These are phyloP conservation scores for Campylorhamphus procurvoides DNA, from an alignment of 2,113 vertebrate species.

Conservation along the genomic window DNA sequence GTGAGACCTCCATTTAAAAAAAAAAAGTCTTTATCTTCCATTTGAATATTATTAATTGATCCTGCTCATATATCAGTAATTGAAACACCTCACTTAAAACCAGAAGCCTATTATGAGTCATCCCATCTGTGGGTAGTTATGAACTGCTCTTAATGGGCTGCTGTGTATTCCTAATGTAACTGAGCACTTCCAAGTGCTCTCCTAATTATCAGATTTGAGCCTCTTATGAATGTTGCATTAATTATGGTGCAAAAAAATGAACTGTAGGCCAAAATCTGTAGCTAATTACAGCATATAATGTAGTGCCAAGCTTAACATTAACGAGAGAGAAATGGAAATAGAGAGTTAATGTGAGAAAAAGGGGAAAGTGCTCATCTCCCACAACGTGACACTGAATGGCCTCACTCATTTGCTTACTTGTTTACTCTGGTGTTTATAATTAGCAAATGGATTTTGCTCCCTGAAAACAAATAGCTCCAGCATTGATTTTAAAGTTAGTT, in stretches of 20 bases:
- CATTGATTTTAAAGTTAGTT: background rate
- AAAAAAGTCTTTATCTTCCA: background rate
- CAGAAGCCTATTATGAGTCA: background rate
- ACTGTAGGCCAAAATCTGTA: slow-evolving; percentile 48
- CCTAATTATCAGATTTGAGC: slow-evolving; percentile 15
- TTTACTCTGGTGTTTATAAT: background rate
- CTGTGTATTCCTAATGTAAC: background rate
- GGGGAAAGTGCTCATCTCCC: background rate
- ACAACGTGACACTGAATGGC: background rate
- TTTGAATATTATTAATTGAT: slow-evolving; percentile 46
- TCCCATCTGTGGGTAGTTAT: background rate
- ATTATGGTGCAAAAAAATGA: slow-evolving; percentile 55
- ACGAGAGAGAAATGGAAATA: background rate
- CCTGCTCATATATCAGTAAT: slow-evolving; percentile 52
- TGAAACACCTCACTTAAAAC: background rate
- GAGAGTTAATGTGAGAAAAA: background rate
- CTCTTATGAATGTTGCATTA: slow-evolving; percentile 16
- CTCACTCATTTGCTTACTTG: background rate
- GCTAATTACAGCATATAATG: slow-evolving; percentile 61
- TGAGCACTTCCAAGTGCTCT: background rate
- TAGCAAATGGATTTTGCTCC: background rate
- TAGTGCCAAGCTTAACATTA: slow-evolving; percentile 6
- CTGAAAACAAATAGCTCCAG: background rate
- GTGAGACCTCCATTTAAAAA: background rate
- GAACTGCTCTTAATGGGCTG: background rate